phyloP scores from a whole-genome alignment of 2,113 vertebrate genomes.

The Marmota flaviventris region DNA sequence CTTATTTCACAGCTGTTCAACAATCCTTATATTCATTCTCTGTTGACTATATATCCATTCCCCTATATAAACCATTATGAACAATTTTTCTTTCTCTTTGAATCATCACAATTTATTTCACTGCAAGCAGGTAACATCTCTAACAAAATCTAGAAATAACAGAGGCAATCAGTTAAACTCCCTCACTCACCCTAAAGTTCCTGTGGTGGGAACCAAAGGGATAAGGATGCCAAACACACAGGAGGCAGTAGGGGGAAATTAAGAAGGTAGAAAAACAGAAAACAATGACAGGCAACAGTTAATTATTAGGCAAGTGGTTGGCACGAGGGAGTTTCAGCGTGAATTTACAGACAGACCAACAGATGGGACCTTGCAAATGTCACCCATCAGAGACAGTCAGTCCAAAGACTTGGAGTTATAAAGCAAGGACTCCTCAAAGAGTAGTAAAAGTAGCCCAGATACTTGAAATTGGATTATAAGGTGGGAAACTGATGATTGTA shows the following conservation, averaged over 20 bases:
- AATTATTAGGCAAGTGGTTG: neutral
- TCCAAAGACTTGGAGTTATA: neutral
- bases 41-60: neutral
- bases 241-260: neutral
- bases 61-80: neutral
- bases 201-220: neutral
- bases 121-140: neutral
- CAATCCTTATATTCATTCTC: neutral
- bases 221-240: neutral
- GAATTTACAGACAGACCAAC: neutral
- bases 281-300: neutral
- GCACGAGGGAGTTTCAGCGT: neutral
- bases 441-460: neutral
- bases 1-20: neutral
- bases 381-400: neutral
- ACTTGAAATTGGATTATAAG: neutral
- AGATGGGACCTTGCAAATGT: neutral
- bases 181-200: neutral
- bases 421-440: neutral
- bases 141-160: neutral
- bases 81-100: neutral
- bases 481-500: neutral
- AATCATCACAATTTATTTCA: neutral
- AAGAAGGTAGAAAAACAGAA: neutral
- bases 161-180: neutral